These are phyloP conservation scores for Unio pictorum DNA, from an alignment of 2,888 invertebrate species.

Conservation along the genomic window DNA sequence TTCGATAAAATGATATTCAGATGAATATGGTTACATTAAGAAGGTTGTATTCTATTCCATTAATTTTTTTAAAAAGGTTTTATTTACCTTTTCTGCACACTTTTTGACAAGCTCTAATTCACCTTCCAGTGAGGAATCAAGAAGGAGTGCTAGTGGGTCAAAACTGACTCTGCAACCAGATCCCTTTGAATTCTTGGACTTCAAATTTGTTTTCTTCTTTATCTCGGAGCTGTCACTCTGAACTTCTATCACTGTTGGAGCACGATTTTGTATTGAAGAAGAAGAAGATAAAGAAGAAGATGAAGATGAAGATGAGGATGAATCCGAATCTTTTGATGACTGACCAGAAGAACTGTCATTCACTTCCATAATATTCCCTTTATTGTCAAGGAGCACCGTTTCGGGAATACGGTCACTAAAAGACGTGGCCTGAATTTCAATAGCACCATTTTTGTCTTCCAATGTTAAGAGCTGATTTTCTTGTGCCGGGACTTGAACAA, in stretches of 20 bases:
- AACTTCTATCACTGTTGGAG: slow-evolving; percentile 18
- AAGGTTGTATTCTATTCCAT: no score
- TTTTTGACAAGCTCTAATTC: slow-evolving; percentile 96
- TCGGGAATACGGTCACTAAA: slow-evolving; percentile 47
- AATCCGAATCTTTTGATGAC: slow-evolving; percentile 17
- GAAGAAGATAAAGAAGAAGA: slow-evolving; percentile 5
- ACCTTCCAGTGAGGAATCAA: slow-evolving; percentile 98
- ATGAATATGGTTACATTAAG: no score
- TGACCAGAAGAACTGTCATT: slow-evolving; percentile 26
- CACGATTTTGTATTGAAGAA: neutral
- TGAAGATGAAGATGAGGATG: slow-evolving; percentile 13
- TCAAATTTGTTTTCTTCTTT: slow-evolving; percentile 70
- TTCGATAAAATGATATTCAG: no score
- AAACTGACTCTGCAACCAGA: slow-evolving; percentile 84
- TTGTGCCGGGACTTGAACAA: slow-evolving; percentile 27
- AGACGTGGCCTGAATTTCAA: slow-evolving; percentile 48
- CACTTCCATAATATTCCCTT: slow-evolving; percentile 48
- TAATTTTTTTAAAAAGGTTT: neutral
- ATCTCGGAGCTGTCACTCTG: slow-evolving; percentile 23
- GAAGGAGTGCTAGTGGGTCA: slow-evolving; percentile 93
- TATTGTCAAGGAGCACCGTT: slow-evolving; percentile 42
- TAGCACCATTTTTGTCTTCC: slow-evolving; percentile 29
- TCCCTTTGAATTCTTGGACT: slow-evolving; percentile 72
- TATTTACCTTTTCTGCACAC: slow-evolving; percentile 82
- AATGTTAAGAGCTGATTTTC: slow-evolving; percentile 31